Base-by-base conservation (phyloP, 2,888 invertebrate genomes). In the Ecdyonurus torrentis region DNA sequence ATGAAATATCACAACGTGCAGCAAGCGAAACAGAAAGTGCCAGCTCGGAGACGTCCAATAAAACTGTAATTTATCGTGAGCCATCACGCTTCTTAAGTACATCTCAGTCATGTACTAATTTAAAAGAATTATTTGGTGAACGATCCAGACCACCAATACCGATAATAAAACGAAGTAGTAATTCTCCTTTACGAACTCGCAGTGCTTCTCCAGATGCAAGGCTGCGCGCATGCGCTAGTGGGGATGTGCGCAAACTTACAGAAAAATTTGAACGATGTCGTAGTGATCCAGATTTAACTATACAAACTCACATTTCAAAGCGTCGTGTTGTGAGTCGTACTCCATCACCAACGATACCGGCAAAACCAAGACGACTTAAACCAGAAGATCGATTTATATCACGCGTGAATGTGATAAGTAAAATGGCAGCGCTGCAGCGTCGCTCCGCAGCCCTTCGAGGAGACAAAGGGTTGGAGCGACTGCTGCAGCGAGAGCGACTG, bases 371-470 rank as follows among this genome's bases (percentile, higher is more conserved):
- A 55, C 5, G 22, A 22, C 75, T 87, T 37, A 78, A 83, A 50
- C 77, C 82, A 0, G 83, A 83, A 63, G 86, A 89, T 71, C 81
- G 89, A 18, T 84, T 84, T 66, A 91, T 91, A 90, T 91, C 91
- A 0, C 90, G 88, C 70, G 91, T 91, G 67, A 90, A 91, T 69
- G 84, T 91, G n/a, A 92, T 91, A 69, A 91, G 91, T 69, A 91
- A 91, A 75, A 82, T 89, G 63, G 91, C 90, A 0, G 80, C 83
- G 1, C 74, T 88, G 37, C 78, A 81, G 59, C 75, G 69, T 77
- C 78, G 70, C 37, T 37, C 37, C 5, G 37, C 37, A 37, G 37
- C 37, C 37, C 37, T 37, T 10, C 37, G 52, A 55, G 7, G 24
- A n/a, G 61, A 61, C 24, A 20, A n/a, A 10, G 62, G 59, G 25